Base-by-base conservation (phyloP, 2,797 vertebrate species). In the Molothrus aeneus region DNA sequence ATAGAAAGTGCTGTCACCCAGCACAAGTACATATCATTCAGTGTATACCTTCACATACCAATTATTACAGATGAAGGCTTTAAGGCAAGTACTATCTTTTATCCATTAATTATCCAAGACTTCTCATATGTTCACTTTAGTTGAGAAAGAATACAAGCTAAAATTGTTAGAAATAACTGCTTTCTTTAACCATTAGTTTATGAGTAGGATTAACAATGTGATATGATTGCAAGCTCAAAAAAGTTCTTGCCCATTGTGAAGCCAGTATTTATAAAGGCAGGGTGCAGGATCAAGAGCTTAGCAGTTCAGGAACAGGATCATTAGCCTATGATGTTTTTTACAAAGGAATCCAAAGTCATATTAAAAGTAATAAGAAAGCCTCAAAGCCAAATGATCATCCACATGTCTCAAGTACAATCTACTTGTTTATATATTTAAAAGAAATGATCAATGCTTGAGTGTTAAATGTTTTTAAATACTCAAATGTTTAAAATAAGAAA, bases 1-100 rank as follows among this genome's bases (percentile, higher is more conserved):
- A 95, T 94, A 95, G 95, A 92, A 95, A 94, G 80, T 42, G 83
- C 70, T 88, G 68, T 81, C 80, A 95, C 5, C 3, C 31, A 71
- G 73, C 64, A 91, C 63, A 48, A 70, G 72, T 59, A 86, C 29
- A 13, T 79, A 91, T 68, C 43, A 63, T 56, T 90, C 80, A 63
- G 53, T 85, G n/a, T 54, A 79, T 61, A 82, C 43, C 57, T 88
- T 75, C 72, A 81, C 43, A 80, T 36, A 91, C 9, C 34, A 69
- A 78, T 77, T 81, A 84, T 12, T 86, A 54, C 12, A 69, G 66
- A 81, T 15, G 17, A 90, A 72, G 28, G 32, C 50, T 64, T 29
- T 64, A 78, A 90, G 61, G 42, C n/a, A 91, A 89, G 28, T 17
- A 69, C 26, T 48, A 17, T 16, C 40, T 87, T 40, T 90, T 51